Conservation (phyloP, 2,888 invertebrate genomes). For the Limenitis camilla region DNA sequence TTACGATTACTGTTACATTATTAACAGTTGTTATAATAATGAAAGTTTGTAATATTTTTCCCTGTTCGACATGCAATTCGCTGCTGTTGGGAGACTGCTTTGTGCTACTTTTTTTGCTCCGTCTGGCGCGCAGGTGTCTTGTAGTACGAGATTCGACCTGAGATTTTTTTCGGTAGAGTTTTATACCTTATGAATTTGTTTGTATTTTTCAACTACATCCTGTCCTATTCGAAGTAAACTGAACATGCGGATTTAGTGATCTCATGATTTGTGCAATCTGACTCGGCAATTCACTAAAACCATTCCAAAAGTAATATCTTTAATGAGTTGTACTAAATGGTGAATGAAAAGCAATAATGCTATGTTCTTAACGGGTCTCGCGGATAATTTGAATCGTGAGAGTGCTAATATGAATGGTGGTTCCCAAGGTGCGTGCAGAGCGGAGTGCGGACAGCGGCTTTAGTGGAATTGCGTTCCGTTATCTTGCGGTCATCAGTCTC, state of each 20-base stretch:
- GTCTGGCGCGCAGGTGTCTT: slow-evolving; percentile 64
- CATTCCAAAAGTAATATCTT: no score
- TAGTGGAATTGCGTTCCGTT: slow-evolving; percentile 58
- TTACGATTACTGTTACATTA: slow-evolving; percentile 13
- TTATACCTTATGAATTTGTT: slow-evolving; percentile 44
- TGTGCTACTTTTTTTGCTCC: slow-evolving; percentile 49
- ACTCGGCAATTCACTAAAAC: slow-evolving; percentile 1
- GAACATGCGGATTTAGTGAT: slow-evolving; percentile 25
- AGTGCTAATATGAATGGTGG: slow-evolving; percentile 28
- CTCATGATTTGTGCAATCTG: slow-evolving; percentile 23
- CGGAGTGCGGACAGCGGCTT: slow-evolving; percentile 28
- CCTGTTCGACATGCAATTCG: slow-evolving; percentile 17
- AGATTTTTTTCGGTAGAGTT: slow-evolving; percentile 45
- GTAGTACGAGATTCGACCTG: slow-evolving; percentile 36
- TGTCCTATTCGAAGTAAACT: slow-evolving; percentile 29
- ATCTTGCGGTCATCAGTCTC: slow-evolving; percentile 68
- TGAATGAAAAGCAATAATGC: not conserved
- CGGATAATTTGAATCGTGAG: slow-evolving; percentile 32
- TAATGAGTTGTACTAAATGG: not conserved
- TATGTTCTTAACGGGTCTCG: slow-evolving; percentile 41
- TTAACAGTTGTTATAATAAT: slow-evolving; percentile 15
- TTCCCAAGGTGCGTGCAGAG: slow-evolving; percentile 39
- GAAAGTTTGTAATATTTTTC: slow-evolving; percentile 19
- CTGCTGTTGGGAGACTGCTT: slow-evolving; percentile 22
- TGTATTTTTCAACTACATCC: slow-evolving; percentile 43